Conservation (phyloP, 1,140 invertebrate species). For the Drosophila baimaii region DNA sequence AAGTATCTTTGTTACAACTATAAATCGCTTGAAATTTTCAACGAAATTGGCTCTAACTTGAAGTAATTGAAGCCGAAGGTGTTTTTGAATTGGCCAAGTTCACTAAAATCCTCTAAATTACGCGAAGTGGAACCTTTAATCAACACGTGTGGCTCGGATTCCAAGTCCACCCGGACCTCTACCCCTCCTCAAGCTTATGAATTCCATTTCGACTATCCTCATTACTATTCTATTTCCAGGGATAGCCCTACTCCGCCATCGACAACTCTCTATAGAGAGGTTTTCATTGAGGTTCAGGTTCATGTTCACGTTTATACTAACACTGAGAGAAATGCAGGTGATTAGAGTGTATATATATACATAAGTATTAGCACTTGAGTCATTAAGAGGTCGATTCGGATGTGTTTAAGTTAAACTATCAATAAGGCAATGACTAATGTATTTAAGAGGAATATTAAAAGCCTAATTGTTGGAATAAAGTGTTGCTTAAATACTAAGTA, state of each 20-base stretch:
- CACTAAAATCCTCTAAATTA: background rate
- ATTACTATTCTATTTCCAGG: conserved; percentile 24
- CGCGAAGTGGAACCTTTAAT: background rate
- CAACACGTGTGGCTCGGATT: background rate
- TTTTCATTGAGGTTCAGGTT: conserved; percentile 10
- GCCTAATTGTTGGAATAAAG: too few relatives aligned
- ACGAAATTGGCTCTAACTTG: background rate
- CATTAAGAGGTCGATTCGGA: too few relatives aligned
- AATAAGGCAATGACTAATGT: too few relatives aligned
- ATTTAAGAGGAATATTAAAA: too few relatives aligned
- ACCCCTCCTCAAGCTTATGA: background rate
- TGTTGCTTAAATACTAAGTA: too few relatives aligned
- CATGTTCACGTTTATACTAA: background rate
- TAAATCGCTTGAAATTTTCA: background rate
- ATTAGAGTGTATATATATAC: too few relatives aligned
- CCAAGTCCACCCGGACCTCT: background rate
- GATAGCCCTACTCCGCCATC: background rate
- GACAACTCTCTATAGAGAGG: conserved; percentile 13
- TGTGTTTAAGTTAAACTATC: too few relatives aligned
- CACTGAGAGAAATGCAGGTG: conserved; percentile 10
- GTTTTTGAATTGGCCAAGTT: background rate
- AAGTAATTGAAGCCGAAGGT: background rate
- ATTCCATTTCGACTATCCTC: conserved; percentile 11
- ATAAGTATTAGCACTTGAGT: too few relatives aligned
- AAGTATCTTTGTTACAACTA: background rate